These are phyloP conservation scores for Phacellophora camtschatica DNA, from an alignment of 30 jellyfish, hydroid and myxozoan species.

Conservation along the genomic window DNA sequence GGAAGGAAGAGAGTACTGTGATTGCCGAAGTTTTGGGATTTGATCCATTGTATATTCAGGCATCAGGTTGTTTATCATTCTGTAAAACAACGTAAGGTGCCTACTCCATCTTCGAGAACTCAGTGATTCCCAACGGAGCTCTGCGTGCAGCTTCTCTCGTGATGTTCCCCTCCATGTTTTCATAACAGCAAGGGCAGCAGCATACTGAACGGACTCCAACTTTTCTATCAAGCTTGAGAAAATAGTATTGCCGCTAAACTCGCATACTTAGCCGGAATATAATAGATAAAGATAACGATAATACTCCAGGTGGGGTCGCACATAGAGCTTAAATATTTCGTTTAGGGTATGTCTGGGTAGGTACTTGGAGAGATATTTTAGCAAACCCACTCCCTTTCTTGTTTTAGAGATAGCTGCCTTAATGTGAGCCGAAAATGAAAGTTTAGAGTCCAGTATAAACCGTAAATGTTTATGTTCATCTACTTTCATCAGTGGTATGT, in stretches of 20 bases:
- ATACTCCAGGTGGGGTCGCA: not conserved
- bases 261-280: not conserved
- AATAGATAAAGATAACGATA: too few relatives aligned
- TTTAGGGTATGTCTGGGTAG: too few relatives aligned
- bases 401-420: too few relatives aligned
- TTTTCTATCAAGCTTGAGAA: not conserved
- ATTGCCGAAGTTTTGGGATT: not conserved
- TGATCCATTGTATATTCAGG: too few relatives aligned
- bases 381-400: too few relatives aligned
- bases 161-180: too few relatives aligned
- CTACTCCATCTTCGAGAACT: too few relatives aligned
- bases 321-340: too few relatives aligned
- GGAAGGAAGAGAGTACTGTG: not conserved
- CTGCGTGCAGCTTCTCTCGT: not conserved
- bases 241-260: not conserved
- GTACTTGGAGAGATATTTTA: too few relatives aligned
- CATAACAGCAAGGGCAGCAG: too few relatives aligned
- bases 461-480: constrained; percentile 7
- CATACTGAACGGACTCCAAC: not conserved
- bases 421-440: not conserved
- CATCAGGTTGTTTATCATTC: too few relatives aligned
- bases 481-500: not conserved
- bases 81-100: too few relatives aligned
- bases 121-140: not conserved
- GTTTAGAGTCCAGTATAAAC: constrained; percentile 20